Percentiles rank a stretch among this genome's conserved stretches.
Evolutionary conservation across 1,140 invertebrate species (phyloP).

Genomic region (Acyrthosiphon pisum): DNA sequence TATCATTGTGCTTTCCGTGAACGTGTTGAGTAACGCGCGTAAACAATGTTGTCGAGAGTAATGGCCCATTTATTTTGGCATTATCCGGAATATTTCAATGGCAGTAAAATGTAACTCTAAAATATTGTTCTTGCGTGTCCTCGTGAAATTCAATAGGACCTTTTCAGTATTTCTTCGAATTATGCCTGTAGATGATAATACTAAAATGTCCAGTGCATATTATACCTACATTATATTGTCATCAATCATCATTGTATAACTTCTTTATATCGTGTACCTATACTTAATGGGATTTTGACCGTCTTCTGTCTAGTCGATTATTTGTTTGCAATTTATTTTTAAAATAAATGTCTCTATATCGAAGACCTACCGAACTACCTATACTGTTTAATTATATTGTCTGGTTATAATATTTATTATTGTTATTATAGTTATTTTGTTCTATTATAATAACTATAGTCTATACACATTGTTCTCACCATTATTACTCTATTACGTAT

Average conservation of each 20-base stretch:
- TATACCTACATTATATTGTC: not conserved
- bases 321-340: not conserved
- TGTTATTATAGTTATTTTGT: not conserved
- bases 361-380: not conserved
- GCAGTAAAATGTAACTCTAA: conserved; percentile 12
- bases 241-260: not conserved
- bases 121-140: conserved; percentile 26
- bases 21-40: conserved; percentile 23
- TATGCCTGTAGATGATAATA: not conserved
- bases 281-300: not conserved
- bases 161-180: not conserved
- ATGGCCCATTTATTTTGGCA: conserved; percentile 26
- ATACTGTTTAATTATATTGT: not conserved
- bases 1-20: not conserved
- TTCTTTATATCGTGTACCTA: not conserved
- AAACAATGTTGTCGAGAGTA: conserved; percentile 39
- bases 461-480: not conserved
- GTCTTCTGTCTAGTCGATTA: not conserved
- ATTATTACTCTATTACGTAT: not conserved
- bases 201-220: not conserved
- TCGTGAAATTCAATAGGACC: not conserved
- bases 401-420: not conserved
- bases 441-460: not conserved
- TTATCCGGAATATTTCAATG: conserved; percentile 24
- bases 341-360: not conserved